Evolutionary conservation across 2,113 vertebrate species (phyloP).

Genomic region (Suncus etruscus): DNA sequence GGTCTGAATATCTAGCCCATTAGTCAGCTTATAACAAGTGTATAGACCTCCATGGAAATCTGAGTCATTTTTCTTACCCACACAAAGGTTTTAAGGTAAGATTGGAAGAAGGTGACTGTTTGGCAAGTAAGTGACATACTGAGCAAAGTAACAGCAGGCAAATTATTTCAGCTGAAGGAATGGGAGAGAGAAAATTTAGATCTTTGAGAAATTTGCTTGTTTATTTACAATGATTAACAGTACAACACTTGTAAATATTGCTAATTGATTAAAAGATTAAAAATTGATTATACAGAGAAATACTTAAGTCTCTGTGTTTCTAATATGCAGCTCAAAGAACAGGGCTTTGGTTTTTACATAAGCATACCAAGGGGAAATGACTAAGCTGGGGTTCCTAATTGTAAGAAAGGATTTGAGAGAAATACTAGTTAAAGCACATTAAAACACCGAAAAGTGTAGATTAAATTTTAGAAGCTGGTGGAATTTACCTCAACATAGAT

Average conservation of each 20-base stretch:
- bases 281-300: too few species aligned
- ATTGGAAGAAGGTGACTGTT: constrained; percentile 56
- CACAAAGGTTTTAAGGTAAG: constrained; percentile 71
- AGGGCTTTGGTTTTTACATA: neutral
- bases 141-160: neutral
- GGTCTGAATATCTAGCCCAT: too few species aligned
- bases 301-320: neutral
- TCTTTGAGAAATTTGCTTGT: neutral
- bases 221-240: neutral
- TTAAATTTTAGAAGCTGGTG: neutral
- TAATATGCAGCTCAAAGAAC: neutral
- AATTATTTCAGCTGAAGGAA: neutral
- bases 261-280: neutral
- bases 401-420: neutral
- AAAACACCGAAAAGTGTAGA: neutral
- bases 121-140: constrained; percentile 66
- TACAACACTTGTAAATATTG: neutral
- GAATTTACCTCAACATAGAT: neutral
- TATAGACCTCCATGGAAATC: constrained; percentile 75
- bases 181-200: neutral
- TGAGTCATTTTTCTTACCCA: constrained; percentile 76
- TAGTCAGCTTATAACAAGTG: constrained; percentile 59
- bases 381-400: too few species aligned
- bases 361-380: too few species aligned
- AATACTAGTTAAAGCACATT: neutral